phyloP scores from a whole-genome alignment of 2,888 invertebrate species.

The Entomobrya multifasciata region DNA sequence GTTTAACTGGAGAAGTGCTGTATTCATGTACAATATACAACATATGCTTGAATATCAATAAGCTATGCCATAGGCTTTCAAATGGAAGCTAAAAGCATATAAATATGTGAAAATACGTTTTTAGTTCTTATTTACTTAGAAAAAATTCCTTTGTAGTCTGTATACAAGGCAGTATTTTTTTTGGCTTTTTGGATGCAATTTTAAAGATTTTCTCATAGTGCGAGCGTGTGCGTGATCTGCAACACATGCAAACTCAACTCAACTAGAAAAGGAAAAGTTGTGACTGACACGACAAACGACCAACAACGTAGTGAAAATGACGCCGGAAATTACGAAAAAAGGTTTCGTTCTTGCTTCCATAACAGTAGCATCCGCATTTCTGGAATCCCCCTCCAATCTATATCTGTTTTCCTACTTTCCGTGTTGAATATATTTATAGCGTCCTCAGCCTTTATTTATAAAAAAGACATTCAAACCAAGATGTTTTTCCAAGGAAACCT shows the following conservation, averaged over 20 bases:
- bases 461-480: conserved; percentile 28
- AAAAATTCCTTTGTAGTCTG: too few species aligned
- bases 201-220: background rate
- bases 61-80: background rate
- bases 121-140: too few species aligned
- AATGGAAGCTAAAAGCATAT: background rate
- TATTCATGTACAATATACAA: too few species aligned
- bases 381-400: conserved; percentile 16
- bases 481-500: conserved; percentile 23
- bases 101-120: too few species aligned
- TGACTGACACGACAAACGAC: conserved; percentile 73
- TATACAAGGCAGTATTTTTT: too few species aligned
- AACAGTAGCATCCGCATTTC: conserved; percentile 27
- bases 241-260: conserved; percentile 8
- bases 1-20: too few species aligned
- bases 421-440: background rate
- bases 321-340: conserved; percentile 76
- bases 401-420: conserved; percentile 2
- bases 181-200: conserved; percentile 18
- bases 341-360: conserved; percentile 55
- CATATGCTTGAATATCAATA: too few species aligned
- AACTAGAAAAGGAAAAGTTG: background rate
- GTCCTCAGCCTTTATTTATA: conserved; percentile 33
- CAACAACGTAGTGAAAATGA: conserved; percentile 74
- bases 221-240: background rate